Percentiles rank a stretch among this genome's conserved stretches.
These are phyloP conservation scores for Notarius lentiginosus DNA, from an alignment of 2,113 vertebrate species.

Conservation along the genomic window DNA sequence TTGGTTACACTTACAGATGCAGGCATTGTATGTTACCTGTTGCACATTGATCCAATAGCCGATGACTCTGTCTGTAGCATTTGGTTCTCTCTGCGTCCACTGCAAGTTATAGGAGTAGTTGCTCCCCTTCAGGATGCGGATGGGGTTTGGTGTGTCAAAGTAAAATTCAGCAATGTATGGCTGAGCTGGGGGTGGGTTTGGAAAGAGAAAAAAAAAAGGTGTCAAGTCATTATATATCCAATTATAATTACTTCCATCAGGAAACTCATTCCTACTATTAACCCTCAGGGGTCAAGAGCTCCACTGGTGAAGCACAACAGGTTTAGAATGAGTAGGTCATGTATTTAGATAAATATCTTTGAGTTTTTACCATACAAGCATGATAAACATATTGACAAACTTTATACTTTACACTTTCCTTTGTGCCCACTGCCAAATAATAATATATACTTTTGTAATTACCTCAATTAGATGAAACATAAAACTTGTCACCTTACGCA, in stretches of 20 bases:
- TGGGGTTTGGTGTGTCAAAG: constrained; percentile 94
- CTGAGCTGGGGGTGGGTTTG: constrained; percentile 70
- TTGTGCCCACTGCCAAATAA: too few species aligned
- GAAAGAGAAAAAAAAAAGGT: neutral
- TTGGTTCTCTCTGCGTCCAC: constrained; percentile 95
- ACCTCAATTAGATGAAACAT: too few species aligned
- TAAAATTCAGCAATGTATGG: constrained; percentile 97
- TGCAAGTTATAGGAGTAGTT: constrained; percentile 95
- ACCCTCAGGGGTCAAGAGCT: too few species aligned
- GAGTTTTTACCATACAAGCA: too few species aligned
- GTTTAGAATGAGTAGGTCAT: too few species aligned
- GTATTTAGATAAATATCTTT: too few species aligned
- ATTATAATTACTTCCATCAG: neutral
- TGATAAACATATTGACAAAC: too few species aligned
- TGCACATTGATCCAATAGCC: constrained; percentile 86
- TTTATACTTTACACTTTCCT: too few species aligned
- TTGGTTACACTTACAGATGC: too few species aligned
- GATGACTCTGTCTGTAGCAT: constrained; percentile 86
- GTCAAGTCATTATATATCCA: neutral
- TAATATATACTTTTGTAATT: too few species aligned
- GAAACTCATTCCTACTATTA: neutral
- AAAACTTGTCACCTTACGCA: too few species aligned
- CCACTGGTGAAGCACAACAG: too few species aligned
- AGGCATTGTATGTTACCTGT: constrained; percentile 73
- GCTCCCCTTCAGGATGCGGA: constrained; percentile 86